phyloP scores from a whole-genome alignment of 2,113 vertebrate species.

The Cyanocitta stelleri region DNA sequence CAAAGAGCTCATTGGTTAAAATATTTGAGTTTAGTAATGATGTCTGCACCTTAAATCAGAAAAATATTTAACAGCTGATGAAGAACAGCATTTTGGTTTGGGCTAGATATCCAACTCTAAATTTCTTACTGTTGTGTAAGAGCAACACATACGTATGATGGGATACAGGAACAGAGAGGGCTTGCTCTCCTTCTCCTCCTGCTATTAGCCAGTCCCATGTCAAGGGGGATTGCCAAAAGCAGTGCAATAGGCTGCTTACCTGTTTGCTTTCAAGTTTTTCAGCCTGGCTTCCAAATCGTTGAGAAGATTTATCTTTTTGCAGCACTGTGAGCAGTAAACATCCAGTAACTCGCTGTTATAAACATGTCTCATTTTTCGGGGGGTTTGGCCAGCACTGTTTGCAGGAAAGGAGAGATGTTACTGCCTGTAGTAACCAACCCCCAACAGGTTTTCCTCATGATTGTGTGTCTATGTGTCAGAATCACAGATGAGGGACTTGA shows the following conservation, averaged over 20 bases:
- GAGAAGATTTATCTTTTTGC: conserved; percentile 94
- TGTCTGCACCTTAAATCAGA: neutral
- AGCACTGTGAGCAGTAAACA: conserved; percentile 95
- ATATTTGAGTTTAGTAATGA: neutral
- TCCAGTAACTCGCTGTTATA: conserved; percentile 85
- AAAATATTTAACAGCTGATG: neutral
- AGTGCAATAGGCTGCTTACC: conserved; percentile 71
- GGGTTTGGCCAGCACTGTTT: conserved; percentile 90
- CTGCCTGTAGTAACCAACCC: neutral
- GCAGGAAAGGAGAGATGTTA: conserved; percentile 48
- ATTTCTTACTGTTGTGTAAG: neutral
- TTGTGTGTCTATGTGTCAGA: neutral
- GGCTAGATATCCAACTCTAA: neutral
- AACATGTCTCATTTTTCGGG: conserved; percentile 82
- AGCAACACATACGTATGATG: neutral
- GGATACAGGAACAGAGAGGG: neutral
- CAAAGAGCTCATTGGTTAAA: neutral
- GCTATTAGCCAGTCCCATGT: neutral
- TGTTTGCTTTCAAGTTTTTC: conserved; percentile 91
- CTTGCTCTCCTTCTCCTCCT: neutral
- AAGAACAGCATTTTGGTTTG: neutral
- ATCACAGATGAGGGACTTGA: neutral
- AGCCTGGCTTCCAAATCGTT: conserved; percentile 93
- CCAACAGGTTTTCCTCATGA: neutral
- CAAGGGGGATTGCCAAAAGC: neutral